Percentiles rank a stretch among this genome's conserved stretches.
Conservation (phyloP, 2,113 vertebrate genomes). For the Girardinichthys multiradiatus region DNA sequence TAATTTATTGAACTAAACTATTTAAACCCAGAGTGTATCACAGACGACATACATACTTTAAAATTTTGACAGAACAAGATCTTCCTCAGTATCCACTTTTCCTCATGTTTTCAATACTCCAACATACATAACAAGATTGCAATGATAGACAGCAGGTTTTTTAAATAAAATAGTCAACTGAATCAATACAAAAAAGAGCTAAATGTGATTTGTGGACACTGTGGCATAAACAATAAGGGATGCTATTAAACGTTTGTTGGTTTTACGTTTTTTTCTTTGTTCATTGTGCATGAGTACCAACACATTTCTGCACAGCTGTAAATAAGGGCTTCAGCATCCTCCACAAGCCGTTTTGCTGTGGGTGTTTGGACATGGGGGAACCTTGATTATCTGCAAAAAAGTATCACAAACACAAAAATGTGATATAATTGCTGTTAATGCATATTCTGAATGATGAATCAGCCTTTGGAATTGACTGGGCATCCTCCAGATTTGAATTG, state of each 20-base stretch:
- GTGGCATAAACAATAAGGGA: neutral
- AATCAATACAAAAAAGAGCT: neutral
- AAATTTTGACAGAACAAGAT: neutral
- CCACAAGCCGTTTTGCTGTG: neutral
- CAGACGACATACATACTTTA: neutral
- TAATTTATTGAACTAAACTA: neutral
- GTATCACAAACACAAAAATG: neutral
- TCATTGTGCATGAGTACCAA: neutral
- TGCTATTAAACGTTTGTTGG: neutral
- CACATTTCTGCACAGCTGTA: neutral
- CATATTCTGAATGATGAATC: conserved; percentile 41
- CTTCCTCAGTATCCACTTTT: neutral
- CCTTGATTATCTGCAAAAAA: neutral
- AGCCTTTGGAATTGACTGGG: conserved; percentile 19
- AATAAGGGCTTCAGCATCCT: neutral
- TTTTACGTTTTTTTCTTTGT: neutral
- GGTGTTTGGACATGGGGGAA: neutral
- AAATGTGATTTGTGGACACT: neutral
- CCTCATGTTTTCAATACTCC: no score
- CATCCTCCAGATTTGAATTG: conserved; percentile 18
- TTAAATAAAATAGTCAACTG: neutral
- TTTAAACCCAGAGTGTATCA: neutral
- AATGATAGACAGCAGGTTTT: neutral
- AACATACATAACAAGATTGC: no score
- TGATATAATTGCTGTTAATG: neutral